These are phyloP conservation scores for Coenobita brevimanus DNA, from an alignment of 1,140 invertebrate species.

Conservation along the genomic window DNA sequence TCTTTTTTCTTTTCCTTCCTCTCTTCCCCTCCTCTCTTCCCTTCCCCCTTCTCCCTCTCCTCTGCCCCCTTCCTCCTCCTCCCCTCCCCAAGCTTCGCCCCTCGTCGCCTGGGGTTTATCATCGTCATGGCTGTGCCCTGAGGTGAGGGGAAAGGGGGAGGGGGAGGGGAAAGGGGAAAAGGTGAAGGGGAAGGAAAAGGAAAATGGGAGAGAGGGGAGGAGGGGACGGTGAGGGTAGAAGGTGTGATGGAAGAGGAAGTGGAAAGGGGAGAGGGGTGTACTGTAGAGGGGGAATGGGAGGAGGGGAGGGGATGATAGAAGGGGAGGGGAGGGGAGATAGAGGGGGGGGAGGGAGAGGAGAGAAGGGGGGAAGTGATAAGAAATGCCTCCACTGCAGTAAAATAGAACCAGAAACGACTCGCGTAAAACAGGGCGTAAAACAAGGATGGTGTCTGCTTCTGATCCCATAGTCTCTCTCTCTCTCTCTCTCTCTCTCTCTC, in stretches of 20 bases:
- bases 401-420: conserved; percentile 51
- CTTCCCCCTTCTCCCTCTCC: too few relatives aligned
- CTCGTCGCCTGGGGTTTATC: too few relatives aligned
- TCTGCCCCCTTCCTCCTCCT: background rate
- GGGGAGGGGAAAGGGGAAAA: conserved; percentile 2
- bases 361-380: background rate
- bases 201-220: background rate
- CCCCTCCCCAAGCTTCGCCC: background rate
- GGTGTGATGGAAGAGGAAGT: background rate
- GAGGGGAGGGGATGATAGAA: background rate
- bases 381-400: conserved; percentile 43
- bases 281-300: background rate
- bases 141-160: background rate
- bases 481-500: background rate
- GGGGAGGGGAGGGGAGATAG: too few relatives aligned
- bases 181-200: background rate
- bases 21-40: background rate
- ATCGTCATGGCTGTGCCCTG: too few relatives aligned
- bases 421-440: conserved; percentile 56
- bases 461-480: background rate
- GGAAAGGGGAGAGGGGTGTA: background rate
- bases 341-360: background rate
- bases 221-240: background rate
- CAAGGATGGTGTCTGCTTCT: conserved; percentile 11
- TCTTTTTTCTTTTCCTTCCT: background rate